Base-by-base conservation (phyloP, 2,113 vertebrate species). In the Catharus minimus region DNA sequence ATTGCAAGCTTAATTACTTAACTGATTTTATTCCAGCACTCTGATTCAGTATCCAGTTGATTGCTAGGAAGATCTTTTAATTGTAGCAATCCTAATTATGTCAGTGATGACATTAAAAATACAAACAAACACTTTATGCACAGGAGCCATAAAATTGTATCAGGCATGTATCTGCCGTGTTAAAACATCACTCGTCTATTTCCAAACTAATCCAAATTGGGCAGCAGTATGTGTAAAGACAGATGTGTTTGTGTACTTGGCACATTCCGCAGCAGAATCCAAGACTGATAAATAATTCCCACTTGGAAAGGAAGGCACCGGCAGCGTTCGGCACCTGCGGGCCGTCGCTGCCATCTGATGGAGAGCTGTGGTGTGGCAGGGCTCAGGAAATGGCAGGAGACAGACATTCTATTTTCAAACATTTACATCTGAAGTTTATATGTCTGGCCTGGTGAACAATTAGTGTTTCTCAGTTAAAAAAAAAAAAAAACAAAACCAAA, bases 291-390 rank as follows among this genome's bases (percentile, higher is more conserved):
- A 77, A 44, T 3, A 53, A 53, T 68, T 79, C 80, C 66, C 22
- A 2, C 13, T 8, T 73, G 6, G 36, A 38, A 30, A 56, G 52
- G 46, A 30, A 64, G 52, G 46, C 22, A 3, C 3, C 7, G 21
- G 2, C 21, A 17, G 60, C 15, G 0, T 6, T n/a, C 16, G 43
- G 39, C 50, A 72, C 62, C 68, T 26, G 52, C n/a, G 47, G 58
- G 74, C 41, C 46, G 11, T 55, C 36, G 71, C 43, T 94, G 93
- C 95, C 95, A 92, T 89, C 95, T 93, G 78, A 38, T 93, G 95
- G 86, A 24, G 9, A 66, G 2, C 2, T 8, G 36, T 2, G 58
- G 74, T 27, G 23, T 73, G 57, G 53, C 80, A 83, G 26, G 28
- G 44, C 7, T 26, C 22, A 65, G 64, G 1, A 56, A 50, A 14